Conservation (phyloP, 2,113 vertebrate genomes). For the Physeter macrocephalus region DNA sequence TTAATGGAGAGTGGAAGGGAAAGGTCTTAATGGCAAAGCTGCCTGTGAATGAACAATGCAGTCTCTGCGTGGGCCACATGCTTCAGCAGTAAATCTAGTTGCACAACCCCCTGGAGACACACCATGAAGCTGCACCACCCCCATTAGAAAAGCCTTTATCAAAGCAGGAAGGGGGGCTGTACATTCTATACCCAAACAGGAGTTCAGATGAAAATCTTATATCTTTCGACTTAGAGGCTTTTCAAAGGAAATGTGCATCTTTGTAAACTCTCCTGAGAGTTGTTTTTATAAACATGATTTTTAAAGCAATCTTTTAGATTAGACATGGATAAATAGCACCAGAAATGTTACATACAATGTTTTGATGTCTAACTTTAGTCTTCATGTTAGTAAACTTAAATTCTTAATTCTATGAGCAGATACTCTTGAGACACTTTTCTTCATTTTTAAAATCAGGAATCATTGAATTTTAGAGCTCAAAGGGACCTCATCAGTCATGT, state of each 20-base stretch:
- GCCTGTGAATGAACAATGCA: neutral
- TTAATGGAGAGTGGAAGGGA: neutral
- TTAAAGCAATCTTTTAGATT: conserved; percentile 33
- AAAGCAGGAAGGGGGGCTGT: neutral
- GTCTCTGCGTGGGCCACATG: neutral
- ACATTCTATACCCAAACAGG: neutral
- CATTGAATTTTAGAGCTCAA: neutral
- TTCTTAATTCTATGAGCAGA: neutral
- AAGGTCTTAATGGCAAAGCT: neutral
- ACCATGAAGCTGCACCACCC: neutral
- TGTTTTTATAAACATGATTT: conserved; percentile 6
- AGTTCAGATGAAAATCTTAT: conserved; percentile 5
- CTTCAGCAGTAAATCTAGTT: neutral
- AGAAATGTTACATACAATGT: neutral
- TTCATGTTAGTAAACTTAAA: neutral
- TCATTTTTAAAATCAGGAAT: neutral
- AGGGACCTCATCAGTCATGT: neutral
- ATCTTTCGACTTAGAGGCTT: conserved; percentile 20
- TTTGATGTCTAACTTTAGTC: neutral
- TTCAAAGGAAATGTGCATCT: conserved; percentile 32
- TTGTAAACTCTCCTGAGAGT: neutral
- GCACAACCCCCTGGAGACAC: neutral
- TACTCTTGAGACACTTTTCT: neutral
- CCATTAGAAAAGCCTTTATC: neutral
- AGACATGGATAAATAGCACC: neutral